These are phyloP conservation scores for Pyrrhosoma nymphula DNA, from an alignment of 2,888 invertebrate genomes.

Conservation along the genomic window DNA sequence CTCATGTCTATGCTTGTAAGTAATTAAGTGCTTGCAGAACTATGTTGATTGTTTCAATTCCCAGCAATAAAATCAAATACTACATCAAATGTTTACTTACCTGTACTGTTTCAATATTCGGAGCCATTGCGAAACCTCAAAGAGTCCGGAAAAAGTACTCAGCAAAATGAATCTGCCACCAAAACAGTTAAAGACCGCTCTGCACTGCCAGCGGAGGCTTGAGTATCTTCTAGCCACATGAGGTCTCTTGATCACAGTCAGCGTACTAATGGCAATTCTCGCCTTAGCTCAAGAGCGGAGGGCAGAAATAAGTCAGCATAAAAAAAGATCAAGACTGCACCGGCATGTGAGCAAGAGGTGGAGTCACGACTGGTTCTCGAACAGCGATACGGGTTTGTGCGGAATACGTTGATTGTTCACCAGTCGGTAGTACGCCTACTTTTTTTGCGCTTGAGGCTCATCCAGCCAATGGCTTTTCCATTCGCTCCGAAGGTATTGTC, in stretches of 20 bases:
- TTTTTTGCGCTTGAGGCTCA: neutral
- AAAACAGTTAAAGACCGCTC: too few relatives aligned
- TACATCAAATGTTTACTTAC: too few relatives aligned
- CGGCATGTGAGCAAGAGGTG: slow-evolving; percentile 10
- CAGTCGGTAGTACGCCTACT: slow-evolving; percentile 24
- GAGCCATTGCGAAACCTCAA: too few relatives aligned
- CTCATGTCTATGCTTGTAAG: too few relatives aligned
- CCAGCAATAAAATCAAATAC: too few relatives aligned
- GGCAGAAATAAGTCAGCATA: neutral
- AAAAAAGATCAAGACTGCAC: neutral
- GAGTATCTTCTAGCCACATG: neutral
- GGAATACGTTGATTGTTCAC: slow-evolving; percentile 49
- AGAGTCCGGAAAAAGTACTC: neutral
- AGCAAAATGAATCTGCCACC: too few relatives aligned
- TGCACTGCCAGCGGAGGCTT: neutral
- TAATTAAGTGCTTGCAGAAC: too few relatives aligned
- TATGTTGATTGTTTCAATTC: too few relatives aligned
- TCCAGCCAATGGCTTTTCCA: slow-evolving; percentile 28
- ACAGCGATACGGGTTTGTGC: slow-evolving; percentile 7
- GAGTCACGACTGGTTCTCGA: slow-evolving; percentile 37
- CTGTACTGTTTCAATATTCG: too few relatives aligned
- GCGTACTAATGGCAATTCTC: neutral
- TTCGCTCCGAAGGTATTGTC: neutral
- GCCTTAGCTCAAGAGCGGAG: neutral
- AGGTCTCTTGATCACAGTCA: neutral